A percentile compares a stretch with the other conserved stretches of the same genome.
These are phyloP conservation scores for Dendrolimus kikuchii DNA, from an alignment of 1,140 invertebrate genomes.

Conservation along the genomic window DNA sequence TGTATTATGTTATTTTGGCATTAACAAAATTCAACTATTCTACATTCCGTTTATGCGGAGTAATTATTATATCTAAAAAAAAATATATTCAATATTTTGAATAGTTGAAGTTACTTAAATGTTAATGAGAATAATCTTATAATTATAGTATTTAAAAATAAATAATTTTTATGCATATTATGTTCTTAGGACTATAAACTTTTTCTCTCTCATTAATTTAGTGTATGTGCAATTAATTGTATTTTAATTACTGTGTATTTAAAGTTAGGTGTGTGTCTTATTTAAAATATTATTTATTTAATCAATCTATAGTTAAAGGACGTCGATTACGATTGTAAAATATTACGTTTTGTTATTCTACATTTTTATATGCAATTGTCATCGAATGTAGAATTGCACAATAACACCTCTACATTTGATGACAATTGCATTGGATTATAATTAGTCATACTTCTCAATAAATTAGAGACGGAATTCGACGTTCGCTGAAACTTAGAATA, in stretches of 20 bases:
- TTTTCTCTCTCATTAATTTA: constrained; percentile 40
- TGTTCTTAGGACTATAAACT: constrained; percentile 9
- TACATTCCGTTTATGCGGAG: constrained; percentile 27
- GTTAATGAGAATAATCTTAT: constrained; percentile 40
- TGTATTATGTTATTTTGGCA: constrained; percentile 51
- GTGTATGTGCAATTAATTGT: constrained; percentile 61
- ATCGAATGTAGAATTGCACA: no score
- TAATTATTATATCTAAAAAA: constrained; percentile 17
- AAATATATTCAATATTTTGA: constrained; percentile 36
- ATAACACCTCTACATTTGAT: no score
- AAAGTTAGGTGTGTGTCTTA: constrained; percentile 51
- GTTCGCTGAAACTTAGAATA: no score
- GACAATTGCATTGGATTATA: no score
- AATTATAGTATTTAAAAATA: constrained; percentile 10
- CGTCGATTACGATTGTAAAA: neutral
- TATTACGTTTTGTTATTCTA: no score
- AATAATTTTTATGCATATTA: constrained; percentile 10
- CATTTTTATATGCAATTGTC: no score
- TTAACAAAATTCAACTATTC: constrained; percentile 39
- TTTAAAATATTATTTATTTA: constrained; percentile 35
- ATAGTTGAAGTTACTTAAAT: constrained; percentile 38
- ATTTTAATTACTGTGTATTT: constrained; percentile 52
- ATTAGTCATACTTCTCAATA: no score
- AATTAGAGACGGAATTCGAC: neutral
- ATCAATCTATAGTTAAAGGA: constrained; percentile 11